These are phyloP conservation scores for Coelopa pilipes DNA, from an alignment of 2,888 invertebrate genomes.

Conservation along the genomic window DNA sequence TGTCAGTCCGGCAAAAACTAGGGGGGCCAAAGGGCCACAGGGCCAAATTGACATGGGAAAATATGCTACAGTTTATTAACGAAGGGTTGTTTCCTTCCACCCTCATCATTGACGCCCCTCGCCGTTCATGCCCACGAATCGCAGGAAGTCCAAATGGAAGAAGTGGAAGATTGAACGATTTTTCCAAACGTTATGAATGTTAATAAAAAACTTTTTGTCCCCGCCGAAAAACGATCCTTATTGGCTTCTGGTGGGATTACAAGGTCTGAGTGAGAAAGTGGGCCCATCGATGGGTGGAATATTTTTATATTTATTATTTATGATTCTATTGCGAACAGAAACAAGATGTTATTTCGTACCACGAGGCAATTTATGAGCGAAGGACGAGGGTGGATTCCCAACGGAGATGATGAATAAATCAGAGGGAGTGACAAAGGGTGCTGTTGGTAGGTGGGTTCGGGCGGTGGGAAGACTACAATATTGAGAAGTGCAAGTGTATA, in stretches of 20 bases:
- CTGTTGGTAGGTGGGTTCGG: background rate
- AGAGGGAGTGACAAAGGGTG: conserved; percentile 1
- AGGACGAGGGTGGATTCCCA: background rate
- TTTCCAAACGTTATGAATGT: conserved; percentile 26
- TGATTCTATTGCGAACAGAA: conserved; percentile 30
- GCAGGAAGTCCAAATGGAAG: background rate
- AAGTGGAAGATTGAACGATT: conserved; percentile 30
- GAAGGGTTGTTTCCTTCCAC: background rate
- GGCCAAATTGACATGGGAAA: conserved; percentile 20
- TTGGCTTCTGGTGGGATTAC: background rate
- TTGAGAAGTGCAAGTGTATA: no score
- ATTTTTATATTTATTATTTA: conserved; percentile 25
- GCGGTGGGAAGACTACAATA: no score
- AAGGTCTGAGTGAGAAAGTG: no score
- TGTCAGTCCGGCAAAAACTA: background rate
- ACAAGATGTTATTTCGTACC: conserved; percentile 23
- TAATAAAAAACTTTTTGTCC: conserved; percentile 9
- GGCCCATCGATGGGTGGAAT: conserved; percentile 20
- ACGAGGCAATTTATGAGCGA: conserved; percentile 14
- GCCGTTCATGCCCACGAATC: background rate
- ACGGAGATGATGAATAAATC: background rate
- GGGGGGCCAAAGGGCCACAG: background rate
- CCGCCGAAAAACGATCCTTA: background rate
- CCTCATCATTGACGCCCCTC: background rate
- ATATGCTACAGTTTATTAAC: background rate